Base-by-base conservation (phyloP, 1,140 invertebrate species). In the Augochlora pura region DNA sequence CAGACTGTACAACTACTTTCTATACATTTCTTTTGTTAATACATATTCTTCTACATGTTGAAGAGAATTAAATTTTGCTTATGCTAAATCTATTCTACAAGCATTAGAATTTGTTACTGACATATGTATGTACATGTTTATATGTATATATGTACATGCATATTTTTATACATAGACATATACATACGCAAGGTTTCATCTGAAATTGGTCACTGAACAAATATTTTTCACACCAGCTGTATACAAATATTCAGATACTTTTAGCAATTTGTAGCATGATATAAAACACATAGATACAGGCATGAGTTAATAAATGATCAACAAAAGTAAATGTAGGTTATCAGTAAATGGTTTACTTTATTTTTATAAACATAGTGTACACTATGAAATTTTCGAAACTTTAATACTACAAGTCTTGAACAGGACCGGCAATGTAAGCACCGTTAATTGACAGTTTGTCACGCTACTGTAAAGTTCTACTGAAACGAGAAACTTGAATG, bases 301-400 rank as follows among this genome's bases (percentile, higher is more conserved):
- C 67, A 57, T 6, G 38, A 46, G 2, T 21, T 68, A 68, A 46
- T 32, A 76, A 68, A 76, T 59, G 52, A 60, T 21, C 39, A 70
- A 77, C 16, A 64, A 23, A 71, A 54, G 57, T 25, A 52, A 72
- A 64, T 72, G 23, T 77, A 77, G 76, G 76, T 77, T 77, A 77
- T 70, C 68, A 77, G 52, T 54, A 49, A 64, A 54, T n/a, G 54
- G 49, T 63, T 64, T 23, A 21, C 38, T 74, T 66, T 67, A 57
- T 74, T 64, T 60, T 27, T 60, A 12, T 6, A 66, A 39, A n/a
- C 54, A 67, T 14, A 60, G 25, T 32, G 23, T 73, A 73, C 57
- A 46, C 52, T 23, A 64, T 52, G 46, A 21, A 54, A 38, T 49
- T 16, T 14, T 1, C 18, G 0, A 60, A 70, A 68, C 2, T 23